A percentile compares a stretch with the other conserved stretches of the same genome.
phyloP scores from a whole-genome alignment of 2,888 invertebrate species.

The Buathra laborator region DNA sequence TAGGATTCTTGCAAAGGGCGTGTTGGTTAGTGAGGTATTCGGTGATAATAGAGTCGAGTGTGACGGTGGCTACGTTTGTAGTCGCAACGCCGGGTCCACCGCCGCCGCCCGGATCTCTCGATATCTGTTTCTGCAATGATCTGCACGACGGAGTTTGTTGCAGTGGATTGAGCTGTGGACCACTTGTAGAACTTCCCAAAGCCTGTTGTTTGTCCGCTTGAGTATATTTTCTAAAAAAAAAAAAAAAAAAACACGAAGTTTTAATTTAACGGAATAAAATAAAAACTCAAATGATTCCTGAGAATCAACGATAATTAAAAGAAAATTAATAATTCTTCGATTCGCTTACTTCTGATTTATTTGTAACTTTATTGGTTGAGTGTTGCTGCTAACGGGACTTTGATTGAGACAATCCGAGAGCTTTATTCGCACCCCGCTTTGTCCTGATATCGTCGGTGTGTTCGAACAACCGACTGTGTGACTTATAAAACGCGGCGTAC shows the following conservation, averaged over 20 bases:
- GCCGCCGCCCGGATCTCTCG: conserved; percentile 82
- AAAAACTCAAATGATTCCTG: background rate
- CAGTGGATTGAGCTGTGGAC: conserved; percentile 59
- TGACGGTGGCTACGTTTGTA: conserved; percentile 86
- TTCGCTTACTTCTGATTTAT: conserved; percentile 79
- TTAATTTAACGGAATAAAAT: background rate
- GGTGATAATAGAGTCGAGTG: conserved; percentile 96
- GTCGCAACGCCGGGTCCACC: conserved; percentile 79
- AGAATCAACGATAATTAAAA: background rate
- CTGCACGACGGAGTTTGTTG: conserved; percentile 83
- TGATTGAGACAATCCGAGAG: conserved; percentile 79
- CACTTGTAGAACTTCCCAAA: conserved; percentile 68
- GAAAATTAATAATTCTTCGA: background rate
- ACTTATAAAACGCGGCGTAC: conserved; percentile 80
- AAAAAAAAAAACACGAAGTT: background rate
- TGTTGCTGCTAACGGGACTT: conserved; percentile 74
- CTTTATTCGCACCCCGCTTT: conserved; percentile 79
- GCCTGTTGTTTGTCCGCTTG: conserved; percentile 77
- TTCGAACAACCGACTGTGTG: conserved; percentile 76
- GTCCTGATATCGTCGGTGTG: conserved; percentile 75
- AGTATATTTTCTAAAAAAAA: conserved; percentile 74
- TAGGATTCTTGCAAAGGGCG: conserved; percentile 98
- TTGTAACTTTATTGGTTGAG: conserved; percentile 82
- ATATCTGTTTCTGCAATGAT: conserved; percentile 87
- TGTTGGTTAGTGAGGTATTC: conserved; percentile 99